Evolutionary conservation across 2,888 invertebrate genomes (phyloP), one percentile per base, ranked within the genome.

Genomic region (Drosophila prostipennis): DNA sequence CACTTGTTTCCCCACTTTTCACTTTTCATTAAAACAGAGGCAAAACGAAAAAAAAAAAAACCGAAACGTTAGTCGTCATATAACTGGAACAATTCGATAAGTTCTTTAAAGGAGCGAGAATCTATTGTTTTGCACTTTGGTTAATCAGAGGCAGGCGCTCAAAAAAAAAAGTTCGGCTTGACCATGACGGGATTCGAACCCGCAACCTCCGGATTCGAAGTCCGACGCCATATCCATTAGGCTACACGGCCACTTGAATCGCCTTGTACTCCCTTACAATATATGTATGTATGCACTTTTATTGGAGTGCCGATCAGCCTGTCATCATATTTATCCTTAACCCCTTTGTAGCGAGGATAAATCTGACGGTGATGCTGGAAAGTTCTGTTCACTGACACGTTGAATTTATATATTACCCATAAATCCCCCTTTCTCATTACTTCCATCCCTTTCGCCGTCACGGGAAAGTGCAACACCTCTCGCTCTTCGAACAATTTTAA

Each of bases 211-310:
- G 69, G 69, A 69, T 69, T 52, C 69, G 69, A 69, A 69, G 57
- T 69, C 69, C 69, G 69, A 69, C 69, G 69, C 69, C 69, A 68
- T 68, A 68, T 69, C 69, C 69, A 53, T 69, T 69, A 69, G 69
- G 69, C 71, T 60, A 71, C 71, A 60, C 71, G 55, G 71, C 55
- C 69, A 8, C 13, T 42, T 61, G 37, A 3, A 3, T 13, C 10
- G 10, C 34, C 11, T 19, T 19, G 19, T 3, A 11, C 10, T 7
- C 4, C 3, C 0, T 26, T 26, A 23, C 8, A 45, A 29, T 29
- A 29, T 29, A 7, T 29, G 2, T 7, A 29, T 29, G 7, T 29
- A 7, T 29, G 2, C 29, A 29, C 29, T 7, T 26, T 45, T 26
- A n/a, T n/a, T 5, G 26, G n/a, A 43, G 23, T 6, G 5, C 23